A percentile compares a stretch with the other conserved stretches of the same genome.
Conservation (phyloP, 2,113 vertebrate genomes). For the Ceratotherium simum region DNA sequence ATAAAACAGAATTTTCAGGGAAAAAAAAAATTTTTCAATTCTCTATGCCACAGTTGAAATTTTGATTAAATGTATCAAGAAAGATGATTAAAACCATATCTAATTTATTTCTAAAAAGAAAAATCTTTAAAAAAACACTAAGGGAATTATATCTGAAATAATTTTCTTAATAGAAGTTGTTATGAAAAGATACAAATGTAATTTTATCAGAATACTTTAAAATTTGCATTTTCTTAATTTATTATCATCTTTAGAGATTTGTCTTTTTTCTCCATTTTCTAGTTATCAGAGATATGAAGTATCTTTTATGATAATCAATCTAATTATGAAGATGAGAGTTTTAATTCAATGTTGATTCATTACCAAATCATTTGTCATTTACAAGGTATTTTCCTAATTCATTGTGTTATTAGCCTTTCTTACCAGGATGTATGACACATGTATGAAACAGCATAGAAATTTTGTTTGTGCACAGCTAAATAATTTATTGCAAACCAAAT, state of each 20-base stretch:
- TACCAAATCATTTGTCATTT: conserved; percentile 41
- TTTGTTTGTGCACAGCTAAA: background rate
- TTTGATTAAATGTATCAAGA: conserved; percentile 13
- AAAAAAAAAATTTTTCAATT: background rate
- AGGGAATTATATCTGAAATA: conserved; percentile 20
- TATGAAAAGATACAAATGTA: conserved; percentile 52
- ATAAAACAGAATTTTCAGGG: conserved; percentile 30
- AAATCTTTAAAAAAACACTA: conserved; percentile 46
- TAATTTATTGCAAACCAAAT: background rate
- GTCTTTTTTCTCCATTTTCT: background rate
- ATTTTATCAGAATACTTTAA: background rate
- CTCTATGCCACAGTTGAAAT: background rate
- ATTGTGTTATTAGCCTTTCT: background rate
- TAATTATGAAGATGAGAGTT: conserved; percentile 17
- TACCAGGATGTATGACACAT: background rate
- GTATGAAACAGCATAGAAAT: background rate
- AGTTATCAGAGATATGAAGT: conserved; percentile 10
- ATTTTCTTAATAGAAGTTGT: conserved; percentile 33
- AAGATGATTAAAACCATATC: background rate
- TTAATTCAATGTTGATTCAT: conserved; percentile 49
- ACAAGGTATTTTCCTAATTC: background rate
- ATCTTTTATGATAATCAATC: background rate
- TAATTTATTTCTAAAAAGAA: conserved; percentile 46
- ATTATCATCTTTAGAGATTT: background rate
- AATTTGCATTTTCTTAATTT: conserved; percentile 33